Conservation (phyloP, 2,888 invertebrate species). For the Gibbula magus region DNA sequence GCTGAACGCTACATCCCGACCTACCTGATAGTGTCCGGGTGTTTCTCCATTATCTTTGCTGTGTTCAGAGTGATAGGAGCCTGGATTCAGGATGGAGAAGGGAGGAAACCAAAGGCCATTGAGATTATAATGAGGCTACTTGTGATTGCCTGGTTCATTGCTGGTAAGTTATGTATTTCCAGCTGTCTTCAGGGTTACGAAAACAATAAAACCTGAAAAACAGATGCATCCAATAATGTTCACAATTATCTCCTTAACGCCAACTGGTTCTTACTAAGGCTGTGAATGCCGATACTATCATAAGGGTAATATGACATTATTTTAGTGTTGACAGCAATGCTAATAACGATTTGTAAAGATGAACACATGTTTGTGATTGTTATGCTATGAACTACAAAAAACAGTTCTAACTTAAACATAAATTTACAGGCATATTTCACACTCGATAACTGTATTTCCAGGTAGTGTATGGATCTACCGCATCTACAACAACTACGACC, state of each 20-base stretch:
- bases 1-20: slow-evolving; percentile 83
- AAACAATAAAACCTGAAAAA: too few relatives aligned
- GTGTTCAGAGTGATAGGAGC: too few relatives aligned
- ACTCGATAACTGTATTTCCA: slow-evolving; percentile 58
- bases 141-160: slow-evolving; percentile 83
- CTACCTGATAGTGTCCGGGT: slow-evolving; percentile 82
- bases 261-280: too few relatives aligned
- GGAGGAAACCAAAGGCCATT: slow-evolving; percentile 63
- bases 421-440: too few relatives aligned
- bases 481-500: slow-evolving; percentile 80
- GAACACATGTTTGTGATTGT: not conserved
- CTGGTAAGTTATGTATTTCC: slow-evolving; percentile 77
- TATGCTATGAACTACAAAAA: too few relatives aligned
- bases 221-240: too few relatives aligned
- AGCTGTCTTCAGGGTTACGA: too few relatives aligned
- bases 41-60: slow-evolving; percentile 80
- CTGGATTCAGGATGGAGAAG: slow-evolving; percentile 46
- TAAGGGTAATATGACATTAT: too few relatives aligned
- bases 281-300: too few relatives aligned
- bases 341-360: not conserved
- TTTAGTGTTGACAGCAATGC: too few relatives aligned
- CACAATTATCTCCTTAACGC: too few relatives aligned
- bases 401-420: too few relatives aligned
- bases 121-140: slow-evolving; percentile 75
- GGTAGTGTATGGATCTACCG: slow-evolving; percentile 84